Percentiles rank a stretch among this genome's conserved stretches.
Conservation (phyloP, 1,140 invertebrate genomes). For the Anastrepha obliqua region DNA sequence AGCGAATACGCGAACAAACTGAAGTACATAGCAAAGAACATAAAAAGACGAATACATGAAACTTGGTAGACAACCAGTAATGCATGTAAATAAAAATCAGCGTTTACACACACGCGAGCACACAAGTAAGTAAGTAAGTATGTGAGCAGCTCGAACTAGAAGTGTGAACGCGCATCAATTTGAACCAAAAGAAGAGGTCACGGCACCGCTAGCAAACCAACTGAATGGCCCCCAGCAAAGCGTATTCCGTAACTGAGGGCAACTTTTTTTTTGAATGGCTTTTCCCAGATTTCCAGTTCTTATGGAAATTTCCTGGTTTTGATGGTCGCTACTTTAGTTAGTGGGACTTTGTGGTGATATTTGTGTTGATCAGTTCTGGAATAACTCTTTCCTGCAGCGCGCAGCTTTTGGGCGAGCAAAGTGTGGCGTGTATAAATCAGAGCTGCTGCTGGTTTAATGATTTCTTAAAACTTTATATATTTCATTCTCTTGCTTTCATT, state of each 20-base stretch:
- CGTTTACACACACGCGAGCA: too few relatives aligned
- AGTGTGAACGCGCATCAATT: background rate
- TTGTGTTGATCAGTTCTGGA: background rate
- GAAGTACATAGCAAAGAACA: too few relatives aligned
- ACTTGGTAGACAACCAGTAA: too few relatives aligned
- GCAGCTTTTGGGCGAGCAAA: too few relatives aligned
- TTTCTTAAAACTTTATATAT: background rate
- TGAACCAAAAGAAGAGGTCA: conserved; percentile 8
- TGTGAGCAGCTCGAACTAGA: too few relatives aligned
- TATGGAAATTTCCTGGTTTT: background rate
- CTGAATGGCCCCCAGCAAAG: background rate
- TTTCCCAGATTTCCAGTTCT: background rate
- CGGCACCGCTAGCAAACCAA: background rate
- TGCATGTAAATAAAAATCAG: too few relatives aligned
- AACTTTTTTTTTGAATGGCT: background rate
- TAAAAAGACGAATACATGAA: too few relatives aligned
- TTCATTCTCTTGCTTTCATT: background rate
- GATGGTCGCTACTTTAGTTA: background rate
- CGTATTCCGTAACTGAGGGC: background rate
- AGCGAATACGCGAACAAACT: too few relatives aligned
- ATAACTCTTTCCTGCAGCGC: background rate
- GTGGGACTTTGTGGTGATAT: background rate
- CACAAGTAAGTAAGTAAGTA: too few relatives aligned
- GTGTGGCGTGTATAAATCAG: background rate
- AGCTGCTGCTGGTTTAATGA: background rate